Percentiles rank a stretch among this genome's conserved stretches.
These are phyloP conservation scores for Microctonus brassicae DNA, from an alignment of 2,888 invertebrate species.

Conservation along the genomic window DNA sequence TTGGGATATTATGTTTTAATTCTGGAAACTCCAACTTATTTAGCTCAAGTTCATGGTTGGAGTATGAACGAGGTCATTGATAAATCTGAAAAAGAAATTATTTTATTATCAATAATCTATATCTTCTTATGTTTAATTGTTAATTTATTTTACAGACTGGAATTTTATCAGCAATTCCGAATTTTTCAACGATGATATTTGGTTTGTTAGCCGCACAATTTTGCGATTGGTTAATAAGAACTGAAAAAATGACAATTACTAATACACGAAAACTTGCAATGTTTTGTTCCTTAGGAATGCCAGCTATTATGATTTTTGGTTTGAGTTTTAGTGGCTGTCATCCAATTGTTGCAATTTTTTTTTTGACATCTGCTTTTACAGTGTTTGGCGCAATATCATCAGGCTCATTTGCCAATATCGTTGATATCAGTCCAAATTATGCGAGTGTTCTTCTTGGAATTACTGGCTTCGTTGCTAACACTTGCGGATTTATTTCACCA, in stretches of 20 bases:
- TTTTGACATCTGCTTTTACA: conserved; percentile 74
- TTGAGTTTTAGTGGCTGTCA: conserved; percentile 77
- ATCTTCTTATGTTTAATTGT: not conserved
- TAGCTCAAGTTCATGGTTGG: conserved; percentile 78
- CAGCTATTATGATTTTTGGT: conserved; percentile 75
- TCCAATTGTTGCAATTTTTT: conserved; percentile 72
- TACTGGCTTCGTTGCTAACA: conserved; percentile 72
- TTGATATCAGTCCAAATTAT: conserved; percentile 78
- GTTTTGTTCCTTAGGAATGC: conserved; percentile 73
- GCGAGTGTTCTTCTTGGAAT: conserved; percentile 75
- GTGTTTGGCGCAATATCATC: conserved; percentile 78
- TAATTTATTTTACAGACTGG: conserved; percentile 71
- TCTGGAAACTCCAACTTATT: conserved; percentile 79
- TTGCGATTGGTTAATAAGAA: conserved; percentile 74
- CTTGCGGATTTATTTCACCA: conserved; percentile 76
- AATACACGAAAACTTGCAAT: conserved; percentile 77
- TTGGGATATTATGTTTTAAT: conserved; percentile 80
- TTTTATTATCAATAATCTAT: not conserved
- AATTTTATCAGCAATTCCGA: conserved; percentile 75
- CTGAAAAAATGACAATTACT: conserved; percentile 73
- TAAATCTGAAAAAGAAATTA: not conserved
- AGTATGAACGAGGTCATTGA: conserved; percentile 75
- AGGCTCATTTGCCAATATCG: conserved; percentile 76
- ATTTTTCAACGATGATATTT: conserved; percentile 74
- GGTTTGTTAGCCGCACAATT: conserved; percentile 73